phyloP scores from a whole-genome alignment of 2,797 vertebrate species.

The Coregonus suidteri region DNA sequence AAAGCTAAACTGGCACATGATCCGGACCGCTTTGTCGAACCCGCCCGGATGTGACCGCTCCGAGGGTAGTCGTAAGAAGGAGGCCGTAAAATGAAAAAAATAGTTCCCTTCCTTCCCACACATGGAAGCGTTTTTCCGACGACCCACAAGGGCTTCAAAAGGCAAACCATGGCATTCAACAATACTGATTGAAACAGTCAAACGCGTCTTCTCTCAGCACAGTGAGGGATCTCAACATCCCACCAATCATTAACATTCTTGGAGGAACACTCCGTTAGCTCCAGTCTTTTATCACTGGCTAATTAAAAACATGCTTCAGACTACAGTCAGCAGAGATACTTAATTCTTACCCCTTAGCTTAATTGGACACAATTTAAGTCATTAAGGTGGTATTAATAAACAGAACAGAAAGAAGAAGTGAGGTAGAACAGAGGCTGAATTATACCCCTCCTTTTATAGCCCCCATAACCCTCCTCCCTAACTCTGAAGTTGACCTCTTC shows the following conservation, averaged over 20 bases:
- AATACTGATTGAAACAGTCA: conserved; percentile 68
- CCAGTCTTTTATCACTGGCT: conserved; percentile 70
- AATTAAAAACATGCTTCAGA: conserved; percentile 66
- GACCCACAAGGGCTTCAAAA: conserved; percentile 66
- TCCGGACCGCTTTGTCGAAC: conserved; percentile 47
- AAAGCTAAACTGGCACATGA: conserved; percentile 54
- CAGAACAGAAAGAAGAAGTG: conserved; percentile 52
- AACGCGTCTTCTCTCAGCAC: conserved; percentile 58
- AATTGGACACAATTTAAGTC: conserved; percentile 76
- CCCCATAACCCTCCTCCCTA: conserved; percentile 52
- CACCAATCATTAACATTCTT: conserved; percentile 81
- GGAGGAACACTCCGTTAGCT: conserved; percentile 66
- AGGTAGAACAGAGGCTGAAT: conserved; percentile 47
- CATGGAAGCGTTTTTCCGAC: conserved; percentile 71
- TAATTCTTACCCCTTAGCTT: conserved; percentile 61
- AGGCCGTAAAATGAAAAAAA: conserved; percentile 35
- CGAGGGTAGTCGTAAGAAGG: conserved; percentile 28
- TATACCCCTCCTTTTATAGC: conserved; percentile 26
- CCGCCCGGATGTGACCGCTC: conserved; percentile 32
- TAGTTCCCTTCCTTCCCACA: conserved; percentile 56
- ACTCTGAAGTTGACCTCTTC: conserved; percentile 65
- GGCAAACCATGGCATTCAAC: conserved; percentile 65
- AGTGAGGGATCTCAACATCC: conserved; percentile 63
- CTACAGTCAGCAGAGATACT: conserved; percentile 58
- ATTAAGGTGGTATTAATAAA: conserved; percentile 71